phyloP scores from a whole-genome alignment of 23 tunicate species.

The Pegea sp. region DNA sequence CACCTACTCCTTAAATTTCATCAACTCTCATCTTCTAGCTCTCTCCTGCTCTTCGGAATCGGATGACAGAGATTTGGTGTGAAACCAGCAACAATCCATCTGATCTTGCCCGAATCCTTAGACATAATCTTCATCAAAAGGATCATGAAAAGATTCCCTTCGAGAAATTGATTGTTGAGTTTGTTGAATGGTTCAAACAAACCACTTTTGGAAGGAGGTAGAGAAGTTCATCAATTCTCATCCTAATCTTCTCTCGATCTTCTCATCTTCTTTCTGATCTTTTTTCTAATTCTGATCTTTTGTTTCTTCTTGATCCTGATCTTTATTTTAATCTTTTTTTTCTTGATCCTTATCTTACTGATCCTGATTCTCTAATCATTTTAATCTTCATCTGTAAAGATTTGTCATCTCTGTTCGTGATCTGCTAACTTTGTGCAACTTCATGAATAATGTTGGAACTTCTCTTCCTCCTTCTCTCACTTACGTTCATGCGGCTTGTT shows the following conservation, averaged over 20 bases:
- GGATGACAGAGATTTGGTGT: conserved; percentile 98
- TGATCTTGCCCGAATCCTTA: conserved; percentile 32
- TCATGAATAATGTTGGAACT: conserved; percentile 12
- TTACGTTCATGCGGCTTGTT: conserved; percentile 49
- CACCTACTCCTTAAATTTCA: too few species aligned
- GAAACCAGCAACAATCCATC: conserved; percentile 15
- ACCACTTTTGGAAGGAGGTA: conserved; percentile 68
- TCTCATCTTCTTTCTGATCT: too few species aligned
- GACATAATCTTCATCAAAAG: conserved; percentile 31
- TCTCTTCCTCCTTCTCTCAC: conserved; percentile 15
- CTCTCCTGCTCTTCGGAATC: conserved; percentile 90
- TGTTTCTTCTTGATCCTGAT: too few species aligned
- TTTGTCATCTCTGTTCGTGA: conserved; percentile 79
- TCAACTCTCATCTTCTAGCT: conserved; percentile 12
- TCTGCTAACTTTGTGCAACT: conserved; percentile 51
- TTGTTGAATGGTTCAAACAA: conserved; percentile 61
- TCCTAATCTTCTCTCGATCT: not conserved
- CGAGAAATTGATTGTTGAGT: conserved; percentile 45
- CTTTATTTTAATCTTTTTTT: too few species aligned
- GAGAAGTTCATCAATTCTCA: not conserved
- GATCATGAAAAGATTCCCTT: conserved; percentile 2
- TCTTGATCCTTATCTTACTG: too few species aligned
- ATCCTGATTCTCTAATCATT: too few species aligned
- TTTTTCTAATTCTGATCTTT: too few species aligned
- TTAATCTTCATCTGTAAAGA: too few species aligned